Conservation (phyloP, 2,888 invertebrate species). For the Timema podura region DNA sequence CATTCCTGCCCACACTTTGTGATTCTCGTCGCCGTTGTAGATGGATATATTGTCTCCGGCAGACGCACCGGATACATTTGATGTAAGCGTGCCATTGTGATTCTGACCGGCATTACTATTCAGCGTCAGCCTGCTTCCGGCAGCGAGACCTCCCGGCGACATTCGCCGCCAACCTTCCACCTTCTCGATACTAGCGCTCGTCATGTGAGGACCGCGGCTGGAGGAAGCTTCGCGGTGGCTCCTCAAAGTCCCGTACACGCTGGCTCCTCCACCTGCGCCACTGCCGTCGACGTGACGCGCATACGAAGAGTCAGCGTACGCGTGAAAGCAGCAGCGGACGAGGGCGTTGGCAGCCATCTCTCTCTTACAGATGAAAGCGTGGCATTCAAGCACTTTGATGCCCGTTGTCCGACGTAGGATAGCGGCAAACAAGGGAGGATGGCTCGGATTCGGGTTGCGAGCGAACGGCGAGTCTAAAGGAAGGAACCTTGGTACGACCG, state of each 20-base stretch:
- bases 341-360: constrained; percentile 97
- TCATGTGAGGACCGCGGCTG: constrained; percentile 39
- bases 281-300: constrained; percentile 58
- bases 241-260: constrained; percentile 50
- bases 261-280: constrained; percentile 33
- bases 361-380: constrained; percentile 95
- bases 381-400: constrained; percentile 97
- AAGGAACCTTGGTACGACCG: constrained; percentile 80
- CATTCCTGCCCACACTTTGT: constrained; percentile 87
- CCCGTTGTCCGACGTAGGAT: constrained; percentile 93
- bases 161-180: constrained; percentile 54
- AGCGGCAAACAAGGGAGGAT: constrained; percentile 95
- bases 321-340: constrained; percentile 95
- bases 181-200: constrained; percentile 44
- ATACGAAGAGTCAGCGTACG: constrained; percentile 93
- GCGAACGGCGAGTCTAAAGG: constrained; percentile 96
- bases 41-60: constrained; percentile 68
- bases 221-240: constrained; percentile 39
- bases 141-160: constrained; percentile 35
- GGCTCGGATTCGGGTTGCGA: constrained; percentile 83
- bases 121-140: constrained; percentile 56
- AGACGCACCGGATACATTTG: constrained; percentile 42
- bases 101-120: constrained; percentile 50
- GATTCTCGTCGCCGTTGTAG: constrained; percentile 89
- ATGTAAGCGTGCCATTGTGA: constrained; percentile 45